Base-by-base conservation (phyloP, 2,797 vertebrate genomes). In the Brachyrhaphis roseni region DNA sequence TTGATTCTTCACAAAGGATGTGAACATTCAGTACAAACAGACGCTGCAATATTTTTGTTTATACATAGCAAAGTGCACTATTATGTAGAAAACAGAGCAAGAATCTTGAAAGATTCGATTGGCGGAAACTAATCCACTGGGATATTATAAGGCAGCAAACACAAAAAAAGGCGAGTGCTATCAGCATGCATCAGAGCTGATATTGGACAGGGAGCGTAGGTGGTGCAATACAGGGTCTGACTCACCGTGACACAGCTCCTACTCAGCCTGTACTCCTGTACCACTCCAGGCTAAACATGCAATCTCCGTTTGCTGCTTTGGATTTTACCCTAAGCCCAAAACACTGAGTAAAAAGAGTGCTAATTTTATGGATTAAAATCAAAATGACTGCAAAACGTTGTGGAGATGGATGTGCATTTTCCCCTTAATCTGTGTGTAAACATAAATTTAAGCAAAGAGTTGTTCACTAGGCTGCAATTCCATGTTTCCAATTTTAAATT, bases 201-300 rank as follows among this genome's bases (percentile, higher is more conserved):
- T 49, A 26, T n/a, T 34, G 45, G 46, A 20, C 41, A 45, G 68
- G 41, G 41, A n/a, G 68, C 11, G 45, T 47, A n/a, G 8, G 75
- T 26, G 34, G 75, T 39, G 57, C 64, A 49, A 76, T 8, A 66
- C 59, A 66, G 7, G 43, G 46, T 47, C 43, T 76, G 75, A 76
- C 59, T 76, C 75, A 76, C 45, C 12, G 18, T 66, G 57, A 66
- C 75, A 76, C 66, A 43, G 39, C 66, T 70, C 66, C 66, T 15
- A 71, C 43, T 36, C 41, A 46, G 68, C 8, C 45, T 45, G 41
- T 59, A 68, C 45, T 59, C 43, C 23, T 49, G 46, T 49, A 66
- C 26, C 59, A 76, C 31, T 53, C 47, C 23, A 12, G 62, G 41
- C 41, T 46, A 71, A 66, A 70, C 66, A 26, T 43, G 26, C 26